Conservation (phyloP, 2,113 vertebrate genomes). For the Empidonax traillii region DNA sequence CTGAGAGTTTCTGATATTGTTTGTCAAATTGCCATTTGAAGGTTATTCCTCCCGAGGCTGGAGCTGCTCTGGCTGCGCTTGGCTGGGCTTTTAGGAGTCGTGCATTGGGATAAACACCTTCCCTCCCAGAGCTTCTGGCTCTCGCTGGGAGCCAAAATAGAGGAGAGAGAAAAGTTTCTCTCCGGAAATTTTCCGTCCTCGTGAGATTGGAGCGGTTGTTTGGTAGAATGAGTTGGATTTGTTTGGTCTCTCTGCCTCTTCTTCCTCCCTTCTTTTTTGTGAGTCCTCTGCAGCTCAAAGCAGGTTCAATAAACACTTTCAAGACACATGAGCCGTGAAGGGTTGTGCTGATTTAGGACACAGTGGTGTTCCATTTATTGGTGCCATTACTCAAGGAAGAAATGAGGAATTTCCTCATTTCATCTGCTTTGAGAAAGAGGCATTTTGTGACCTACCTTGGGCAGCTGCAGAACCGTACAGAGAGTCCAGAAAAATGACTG, state of each 20-base stretch:
- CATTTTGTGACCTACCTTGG: not conserved
- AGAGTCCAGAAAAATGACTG: not conserved
- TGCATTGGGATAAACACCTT: not conserved
- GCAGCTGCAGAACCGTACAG: not conserved
- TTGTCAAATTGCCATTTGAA: constrained; percentile 65
- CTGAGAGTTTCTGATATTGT: constrained; percentile 57
- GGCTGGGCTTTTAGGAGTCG: constrained; percentile 2
- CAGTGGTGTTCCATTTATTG: not conserved
- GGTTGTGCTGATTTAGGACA: constrained; percentile 44
- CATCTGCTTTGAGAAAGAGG: not conserved
- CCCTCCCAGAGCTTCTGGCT: not conserved
- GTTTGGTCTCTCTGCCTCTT: not conserved
- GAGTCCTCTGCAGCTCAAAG: not conserved
- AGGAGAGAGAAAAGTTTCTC: not conserved
- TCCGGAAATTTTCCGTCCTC: not conserved
- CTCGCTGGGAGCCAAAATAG: not conserved
- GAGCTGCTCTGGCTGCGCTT: constrained; percentile 1
- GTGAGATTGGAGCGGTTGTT: not conserved
- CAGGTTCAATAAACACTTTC: constrained; percentile 49
- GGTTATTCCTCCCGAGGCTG: constrained; percentile 65
- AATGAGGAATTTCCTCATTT: constrained; percentile 42
- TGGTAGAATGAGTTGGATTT: not conserved
- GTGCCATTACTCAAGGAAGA: constrained; percentile 36
- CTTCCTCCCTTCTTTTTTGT: not conserved
- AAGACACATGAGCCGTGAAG: constrained; percentile 13